A percentile compares a stretch with the other conserved stretches of the same genome.
phyloP scores from a whole-genome alignment of 2,113 vertebrate genomes.

The Fukomys damarensis region DNA sequence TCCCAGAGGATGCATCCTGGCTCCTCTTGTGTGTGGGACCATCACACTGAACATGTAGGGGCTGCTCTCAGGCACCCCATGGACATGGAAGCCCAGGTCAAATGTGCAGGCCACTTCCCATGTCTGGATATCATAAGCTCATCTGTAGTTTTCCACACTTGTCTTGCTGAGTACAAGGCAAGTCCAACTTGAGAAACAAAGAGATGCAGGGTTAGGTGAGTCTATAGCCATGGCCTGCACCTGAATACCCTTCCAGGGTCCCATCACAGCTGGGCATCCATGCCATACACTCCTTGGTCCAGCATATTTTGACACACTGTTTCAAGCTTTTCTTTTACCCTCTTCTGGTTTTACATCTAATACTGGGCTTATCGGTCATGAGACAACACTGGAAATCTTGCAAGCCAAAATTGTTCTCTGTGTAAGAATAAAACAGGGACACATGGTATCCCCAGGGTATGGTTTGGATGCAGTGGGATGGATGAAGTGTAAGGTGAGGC shows the following conservation, averaged over 20 bases:
- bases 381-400: background rate
- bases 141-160: background rate
- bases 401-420: background rate
- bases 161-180: background rate
- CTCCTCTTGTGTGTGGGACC: background rate
- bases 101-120: background rate
- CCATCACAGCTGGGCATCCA: background rate
- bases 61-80: rapidly evolving
- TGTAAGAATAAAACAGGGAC: background rate
- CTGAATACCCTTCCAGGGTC: background rate
- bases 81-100: background rate
- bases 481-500: background rate
- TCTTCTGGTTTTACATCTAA: background rate
- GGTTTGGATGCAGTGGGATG: background rate
- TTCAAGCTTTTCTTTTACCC: background rate
- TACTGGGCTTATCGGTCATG: background rate
- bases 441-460: background rate
- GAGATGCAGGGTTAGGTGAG: background rate
- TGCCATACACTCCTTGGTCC: background rate
- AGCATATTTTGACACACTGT: background rate
- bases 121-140: background rate
- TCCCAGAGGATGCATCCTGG: no score
- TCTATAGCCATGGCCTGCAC: background rate
- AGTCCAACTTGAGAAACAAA: background rate
- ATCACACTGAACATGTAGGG: no score